A percentile compares a stretch with the other conserved stretches of the same genome.
Conservation (phyloP, 2,888 invertebrate genomes). For the Drosophila cognata region DNA sequence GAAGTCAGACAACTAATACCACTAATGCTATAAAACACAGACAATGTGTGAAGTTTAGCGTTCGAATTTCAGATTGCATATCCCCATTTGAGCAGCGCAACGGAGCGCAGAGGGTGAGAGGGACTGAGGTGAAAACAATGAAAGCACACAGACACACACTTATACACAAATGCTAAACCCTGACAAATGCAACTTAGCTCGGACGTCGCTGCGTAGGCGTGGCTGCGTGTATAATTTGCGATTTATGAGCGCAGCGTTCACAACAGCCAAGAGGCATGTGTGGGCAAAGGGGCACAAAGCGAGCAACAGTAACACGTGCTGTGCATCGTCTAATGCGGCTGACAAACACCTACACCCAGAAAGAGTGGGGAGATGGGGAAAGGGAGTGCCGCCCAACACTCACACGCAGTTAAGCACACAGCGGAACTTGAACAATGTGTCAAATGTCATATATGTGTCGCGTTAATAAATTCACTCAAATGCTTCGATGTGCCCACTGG, state of each 20-base stretch:
- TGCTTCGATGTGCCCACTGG: constrained; percentile 73
- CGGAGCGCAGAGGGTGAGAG: constrained; percentile 31
- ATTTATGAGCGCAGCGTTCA: constrained; percentile 71
- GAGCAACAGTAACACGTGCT: constrained; percentile 70
- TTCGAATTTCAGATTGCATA: constrained; percentile 76
- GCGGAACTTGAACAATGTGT: constrained; percentile 76
- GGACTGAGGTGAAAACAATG: neutral
- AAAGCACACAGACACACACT: constrained; percentile 30
- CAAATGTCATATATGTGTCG: constrained; percentile 77
- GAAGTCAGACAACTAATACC: constrained; percentile 25
- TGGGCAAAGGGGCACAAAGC: neutral
- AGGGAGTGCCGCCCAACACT: neutral
- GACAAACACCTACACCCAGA: constrained; percentile 55
- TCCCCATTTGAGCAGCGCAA: constrained; percentile 59
- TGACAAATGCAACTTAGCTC: constrained; percentile 27
- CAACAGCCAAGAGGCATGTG: constrained; percentile 31
- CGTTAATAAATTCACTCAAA: constrained; percentile 81
- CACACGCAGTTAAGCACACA: constrained; percentile 5
- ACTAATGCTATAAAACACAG: constrained; percentile 75
- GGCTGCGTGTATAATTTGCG: constrained; percentile 78
- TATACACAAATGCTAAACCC: constrained; percentile 58
- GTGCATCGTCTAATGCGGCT: constrained; percentile 70
- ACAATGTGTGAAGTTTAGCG: constrained; percentile 78
- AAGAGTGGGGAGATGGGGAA: neutral
- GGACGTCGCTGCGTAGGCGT: constrained; percentile 48